Conservation (phyloP, 2,888 invertebrate species). For the Pecten maximus region DNA sequence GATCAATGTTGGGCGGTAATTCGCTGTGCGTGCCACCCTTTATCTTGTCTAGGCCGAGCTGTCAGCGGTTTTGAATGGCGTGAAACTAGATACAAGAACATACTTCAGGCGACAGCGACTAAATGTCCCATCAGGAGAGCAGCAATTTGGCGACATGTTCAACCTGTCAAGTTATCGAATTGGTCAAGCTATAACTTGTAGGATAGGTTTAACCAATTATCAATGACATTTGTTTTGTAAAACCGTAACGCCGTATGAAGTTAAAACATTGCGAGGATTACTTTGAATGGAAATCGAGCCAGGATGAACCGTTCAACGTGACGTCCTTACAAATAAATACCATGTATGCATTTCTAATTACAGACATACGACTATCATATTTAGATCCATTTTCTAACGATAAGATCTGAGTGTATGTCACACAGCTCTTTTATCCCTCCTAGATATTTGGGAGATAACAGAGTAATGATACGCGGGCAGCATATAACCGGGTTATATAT, state of each 20-base stretch:
- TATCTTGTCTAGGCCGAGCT: not conserved
- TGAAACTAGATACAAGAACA: not conserved
- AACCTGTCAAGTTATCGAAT: constrained; percentile 26
- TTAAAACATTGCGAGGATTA: not conserved
- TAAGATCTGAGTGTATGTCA: constrained; percentile 8
- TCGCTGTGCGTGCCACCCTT: not conserved
- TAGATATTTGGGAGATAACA: not conserved
- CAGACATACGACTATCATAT: constrained; percentile 13
- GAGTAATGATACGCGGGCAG: not conserved
- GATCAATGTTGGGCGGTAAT: not conserved
- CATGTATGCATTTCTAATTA: constrained; percentile 27
- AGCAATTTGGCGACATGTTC: not conserved
- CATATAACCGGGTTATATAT: too few relatives aligned
- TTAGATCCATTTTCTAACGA: not conserved
- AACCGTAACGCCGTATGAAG: constrained; percentile 3
- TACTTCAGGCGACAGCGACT: not conserved
- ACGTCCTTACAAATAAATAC: constrained; percentile 5
- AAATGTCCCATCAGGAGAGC: not conserved
- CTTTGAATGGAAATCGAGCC: not conserved
- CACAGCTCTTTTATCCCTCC: not conserved
- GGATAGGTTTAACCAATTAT: not conserved
- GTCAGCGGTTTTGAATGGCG: not conserved
- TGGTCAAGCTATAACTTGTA: not conserved
- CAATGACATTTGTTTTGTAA: constrained; percentile 13
- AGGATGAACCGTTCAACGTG: not conserved